Base-by-base conservation (phyloP, 2,888 invertebrate genomes). In the Drosophila buzzatii region DNA sequence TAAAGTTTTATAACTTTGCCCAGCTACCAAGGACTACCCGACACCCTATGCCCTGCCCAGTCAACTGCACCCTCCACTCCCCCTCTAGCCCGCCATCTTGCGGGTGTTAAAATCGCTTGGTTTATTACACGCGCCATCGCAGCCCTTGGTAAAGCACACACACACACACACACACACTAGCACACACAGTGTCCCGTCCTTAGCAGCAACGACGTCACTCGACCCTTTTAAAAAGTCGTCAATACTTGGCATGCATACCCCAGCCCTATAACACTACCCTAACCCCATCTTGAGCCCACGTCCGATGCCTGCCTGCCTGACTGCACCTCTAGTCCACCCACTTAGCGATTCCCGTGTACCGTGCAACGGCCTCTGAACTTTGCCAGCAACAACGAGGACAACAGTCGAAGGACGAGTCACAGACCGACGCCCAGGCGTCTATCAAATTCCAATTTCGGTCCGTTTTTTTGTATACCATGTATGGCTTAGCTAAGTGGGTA, bases 141-240 rank as follows among this genome's bases (percentile, higher is more conserved):
- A 78, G 66, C 59, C 69, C 63, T 42, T 51, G 59, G 59, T 20
- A 10, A 1, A 37, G 16, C 53, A 20, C 52, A 52, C 42, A 35
- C 33, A 57, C 70, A 57, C 70, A 70, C 12, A 12, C 35, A 35
- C 35, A 35, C 37, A 5, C 37, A 37, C n/a, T n/a, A n/a, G n/a
- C 37, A 37, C 37, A 57, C 70, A 65, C 51, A 69, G 57, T 77
- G 77, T 57, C 51, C 45, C 58, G 41, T 69, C 68, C 85, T 75
- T 70, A 76, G 72, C 89, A 72, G 68, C 74, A 63, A 61, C 82
- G 77, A 80, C 70, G 82, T 82, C 70, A 79, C 68, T 76, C 84
- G 86, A 86, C 86, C 90, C 86, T 86, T 90, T 86, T 86, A 86
- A 86, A 86, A 90, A 90, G 90, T 86, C 86, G 90, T 86, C 86